Evolutionary conservation across 2,888 invertebrate genomes (phyloP).

Genomic region (Plagodis pulveraria): DNA sequence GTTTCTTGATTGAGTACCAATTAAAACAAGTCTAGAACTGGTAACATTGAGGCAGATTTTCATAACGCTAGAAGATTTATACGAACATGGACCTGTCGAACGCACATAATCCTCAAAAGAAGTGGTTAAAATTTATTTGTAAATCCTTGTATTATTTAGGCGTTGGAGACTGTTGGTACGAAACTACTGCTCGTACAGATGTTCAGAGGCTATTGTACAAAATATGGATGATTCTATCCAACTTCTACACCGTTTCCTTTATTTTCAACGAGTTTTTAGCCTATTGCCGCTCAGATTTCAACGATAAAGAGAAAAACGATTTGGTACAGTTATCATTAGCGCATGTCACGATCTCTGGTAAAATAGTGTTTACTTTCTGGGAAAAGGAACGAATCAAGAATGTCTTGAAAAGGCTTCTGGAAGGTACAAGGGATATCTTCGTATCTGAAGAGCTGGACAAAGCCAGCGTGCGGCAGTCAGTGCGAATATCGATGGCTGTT

Average conservation of each 20-base stretch:
- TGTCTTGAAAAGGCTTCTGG: slow-evolving; percentile 53
- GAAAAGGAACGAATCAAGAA: slow-evolving; percentile 46
- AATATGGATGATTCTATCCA: slow-evolving; percentile 48
- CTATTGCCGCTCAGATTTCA: slow-evolving; percentile 49
- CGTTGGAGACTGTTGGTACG: slow-evolving; percentile 58
- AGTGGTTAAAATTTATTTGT: slow-evolving; percentile 52
- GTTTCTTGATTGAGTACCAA: too few relatives aligned
- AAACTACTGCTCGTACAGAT: slow-evolving; percentile 25
- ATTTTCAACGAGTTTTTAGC: slow-evolving; percentile 51
- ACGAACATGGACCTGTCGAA: slow-evolving; percentile 11
- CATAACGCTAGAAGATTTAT: background rate
- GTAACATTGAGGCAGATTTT: background rate
- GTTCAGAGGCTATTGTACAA: slow-evolving; percentile 40
- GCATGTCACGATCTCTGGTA: slow-evolving; percentile 48
- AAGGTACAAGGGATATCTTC: slow-evolving; percentile 44
- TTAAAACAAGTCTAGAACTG: background rate
- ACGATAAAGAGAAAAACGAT: slow-evolving; percentile 53
- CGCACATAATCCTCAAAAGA: slow-evolving; percentile 49
- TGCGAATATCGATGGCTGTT: slow-evolving; percentile 39
- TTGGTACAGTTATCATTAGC: slow-evolving; percentile 52
- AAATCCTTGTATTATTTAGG: slow-evolving; percentile 51
- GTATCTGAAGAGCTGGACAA: slow-evolving; percentile 44
- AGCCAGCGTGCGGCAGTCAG: slow-evolving; percentile 47
- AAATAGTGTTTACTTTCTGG: slow-evolving; percentile 50
- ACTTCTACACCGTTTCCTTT: slow-evolving; percentile 45